These are phyloP conservation scores for Platypus cylindrus DNA, from an alignment of 2,888 invertebrate species.

Conservation along the genomic window DNA sequence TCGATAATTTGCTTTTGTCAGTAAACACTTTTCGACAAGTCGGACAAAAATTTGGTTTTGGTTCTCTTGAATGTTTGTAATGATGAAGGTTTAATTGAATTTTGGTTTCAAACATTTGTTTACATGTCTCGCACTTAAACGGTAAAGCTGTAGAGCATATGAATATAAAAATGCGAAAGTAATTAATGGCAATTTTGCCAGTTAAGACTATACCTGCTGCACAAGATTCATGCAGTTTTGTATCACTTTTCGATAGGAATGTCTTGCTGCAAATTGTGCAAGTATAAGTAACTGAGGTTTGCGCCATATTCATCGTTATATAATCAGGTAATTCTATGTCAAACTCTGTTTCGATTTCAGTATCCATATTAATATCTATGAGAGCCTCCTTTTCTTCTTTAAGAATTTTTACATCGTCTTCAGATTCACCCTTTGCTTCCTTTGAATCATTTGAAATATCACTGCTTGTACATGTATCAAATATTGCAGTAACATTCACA, in stretches of 20 bases:
- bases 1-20: conserved; percentile 54
- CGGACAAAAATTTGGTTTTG: conserved; percentile 47
- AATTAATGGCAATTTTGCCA: conserved; percentile 4
- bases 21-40: conserved; percentile 56
- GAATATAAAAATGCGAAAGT: conserved; percentile 19
- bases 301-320: conserved; percentile 33
- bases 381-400: neutral
- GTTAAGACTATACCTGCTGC: conserved; percentile 38
- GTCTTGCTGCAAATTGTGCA: conserved; percentile 56
- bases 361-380: conserved; percentile 6
- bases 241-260: conserved; percentile 54
- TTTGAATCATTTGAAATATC: conserved; percentile 5
- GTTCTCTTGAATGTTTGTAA: conserved; percentile 50
- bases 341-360: conserved; percentile 10
- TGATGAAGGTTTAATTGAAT: conserved; percentile 64
- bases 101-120: conserved; percentile 52
- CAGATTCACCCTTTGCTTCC: conserved; percentile 1
- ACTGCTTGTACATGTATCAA: conserved; percentile 3
- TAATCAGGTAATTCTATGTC: conserved; percentile 26
- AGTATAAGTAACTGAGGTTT: conserved; percentile 43
- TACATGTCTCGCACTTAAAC: conserved; percentile 38
- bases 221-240: conserved; percentile 53
- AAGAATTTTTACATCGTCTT: neutral
- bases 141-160: conserved; percentile 31
- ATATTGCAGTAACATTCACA: neutral